Evolutionary conservation across 2,888 invertebrate genomes (phyloP), one percentile per base, ranked within the genome.

Genomic region (Cecidostiba fungosa): DNA sequence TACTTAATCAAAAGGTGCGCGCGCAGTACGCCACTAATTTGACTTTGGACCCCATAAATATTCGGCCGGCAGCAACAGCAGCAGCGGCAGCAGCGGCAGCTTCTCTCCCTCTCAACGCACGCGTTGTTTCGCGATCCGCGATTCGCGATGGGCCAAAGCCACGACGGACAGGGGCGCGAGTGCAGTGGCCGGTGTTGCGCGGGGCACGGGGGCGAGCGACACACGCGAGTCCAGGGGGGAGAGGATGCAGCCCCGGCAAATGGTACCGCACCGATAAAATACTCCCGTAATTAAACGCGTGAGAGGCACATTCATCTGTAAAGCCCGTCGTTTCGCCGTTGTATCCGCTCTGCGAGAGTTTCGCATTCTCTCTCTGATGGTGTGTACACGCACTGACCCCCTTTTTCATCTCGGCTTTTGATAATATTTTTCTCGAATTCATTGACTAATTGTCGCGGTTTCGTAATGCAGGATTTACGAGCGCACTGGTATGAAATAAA

Each of bases 1-100:
- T 93, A 93, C 93, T 93, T 93, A 93, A 93, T 93, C 93, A 93
- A 93, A 93, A 93, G 92, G 92, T 93, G 78, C 26, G 92, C 92
- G 92, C 92, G 92, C 93, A 91, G 92, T 93, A 92, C 93, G 93
- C 93, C 93, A 93, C 93, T 93, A 93, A 93, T 93, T 93, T 93
- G 93, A 93, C 93, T 93, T 93, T 92, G 93, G 93, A 92, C 91
- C 92, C 92, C 92, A 93, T 93, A 93, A 93, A 93, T 93, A 93
- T 93, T 92, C 92, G 91, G 90, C 81, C 90, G 43, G 70, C 69
- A 29, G 32, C 29, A 50, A 50, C 50, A 16, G 50, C 19, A 16
- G 19, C 50, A 50, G 50, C 50, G 90, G 89, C 89, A 88, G 77
- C 54, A 88, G 77, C 54, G 23, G 62, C 62, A 39, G 39, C 54